Percentiles rank a stretch among this genome's conserved stretches.
phyloP scores from a whole-genome alignment of 2,888 invertebrate genomes.

The Drosophila mettleri region DNA sequence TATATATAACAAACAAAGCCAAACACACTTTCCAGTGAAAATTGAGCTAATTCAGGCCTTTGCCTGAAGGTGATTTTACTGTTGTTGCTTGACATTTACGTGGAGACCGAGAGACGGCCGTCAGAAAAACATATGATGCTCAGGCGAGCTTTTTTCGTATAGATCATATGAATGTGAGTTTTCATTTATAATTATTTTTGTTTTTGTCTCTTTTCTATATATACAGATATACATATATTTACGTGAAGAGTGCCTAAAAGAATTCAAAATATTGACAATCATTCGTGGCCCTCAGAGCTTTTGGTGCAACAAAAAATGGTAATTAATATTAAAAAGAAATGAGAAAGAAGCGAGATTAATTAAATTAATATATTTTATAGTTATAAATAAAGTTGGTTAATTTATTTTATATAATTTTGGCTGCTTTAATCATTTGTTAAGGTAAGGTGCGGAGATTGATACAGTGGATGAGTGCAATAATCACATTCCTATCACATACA shows the following conservation, averaged over 20 bases:
- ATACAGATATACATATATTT: not conserved
- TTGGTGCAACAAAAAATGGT: not conserved
- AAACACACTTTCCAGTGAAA: conserved; percentile 28
- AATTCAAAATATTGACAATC: conserved; percentile 26
- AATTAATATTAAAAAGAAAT: not conserved
- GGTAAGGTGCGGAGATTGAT: too few relatives aligned
- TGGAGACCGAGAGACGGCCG: conserved; percentile 38
- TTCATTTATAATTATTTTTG: conserved; percentile 27
- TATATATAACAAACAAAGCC: conserved; percentile 25
- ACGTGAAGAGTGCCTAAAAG: conserved; percentile 5
- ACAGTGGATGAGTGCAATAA: too few relatives aligned
- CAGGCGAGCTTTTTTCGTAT: conserved; percentile 39
- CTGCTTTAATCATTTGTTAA: not conserved
- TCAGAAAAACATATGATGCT: conserved; percentile 36
- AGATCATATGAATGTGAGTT: conserved; percentile 23
- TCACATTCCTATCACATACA: too few relatives aligned
- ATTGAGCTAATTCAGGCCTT: conserved; percentile 50
- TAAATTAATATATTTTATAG: too few relatives aligned
- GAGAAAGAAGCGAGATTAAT: too few relatives aligned
- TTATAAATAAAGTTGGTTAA: conserved; percentile 10
- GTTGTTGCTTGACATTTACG: conserved; percentile 37
- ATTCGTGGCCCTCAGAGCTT: conserved; percentile 12
- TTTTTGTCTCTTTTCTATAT: conserved; percentile 19
- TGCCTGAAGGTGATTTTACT: conserved; percentile 63
- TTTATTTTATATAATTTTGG: not conserved